Percentiles rank a stretch among this genome's conserved stretches.
Evolutionary conservation across 2,888 invertebrate species (phyloP).

Genomic region (Meghimatium bilineatum): DNA sequence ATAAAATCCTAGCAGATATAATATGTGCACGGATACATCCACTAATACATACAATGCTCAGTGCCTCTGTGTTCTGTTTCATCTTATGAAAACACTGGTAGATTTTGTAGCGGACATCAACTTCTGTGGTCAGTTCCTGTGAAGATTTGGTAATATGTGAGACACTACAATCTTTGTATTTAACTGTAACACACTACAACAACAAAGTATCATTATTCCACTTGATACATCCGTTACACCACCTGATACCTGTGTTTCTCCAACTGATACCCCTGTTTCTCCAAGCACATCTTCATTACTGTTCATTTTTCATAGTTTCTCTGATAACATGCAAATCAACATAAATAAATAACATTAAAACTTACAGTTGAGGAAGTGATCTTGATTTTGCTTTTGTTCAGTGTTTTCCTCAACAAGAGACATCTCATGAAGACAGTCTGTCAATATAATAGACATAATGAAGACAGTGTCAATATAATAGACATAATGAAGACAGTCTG

Average conservation of each 20-base stretch:
- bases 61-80: slow-evolving; percentile 82
- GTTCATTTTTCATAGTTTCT: no score
- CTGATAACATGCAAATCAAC: not conserved
- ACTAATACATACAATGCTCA: slow-evolving; percentile 75
- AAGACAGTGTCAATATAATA: no score
- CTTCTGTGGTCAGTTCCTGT: slow-evolving; percentile 76
- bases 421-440: slow-evolving; percentile 82
- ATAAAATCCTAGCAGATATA: not conserved
- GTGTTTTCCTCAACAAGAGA: slow-evolving; percentile 82
- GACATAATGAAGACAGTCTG: no score
- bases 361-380: slow-evolving; percentile 54
- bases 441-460: not conserved
- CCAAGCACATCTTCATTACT: no score
- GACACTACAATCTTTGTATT: no score
- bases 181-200: no score
- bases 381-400: slow-evolving; percentile 77
- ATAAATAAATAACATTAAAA: not conserved
- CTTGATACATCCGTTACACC: no score
- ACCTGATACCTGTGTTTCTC: no score
- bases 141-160: not conserved
- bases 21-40: not conserved
- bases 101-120: slow-evolving; percentile 85
- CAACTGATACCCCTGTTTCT: no score
- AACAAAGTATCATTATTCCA: no score
- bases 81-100: slow-evolving; percentile 84